These are phyloP conservation scores for Chrysolina oricalcia DNA, from an alignment of 2,888 invertebrate species.

Conservation along the genomic window DNA sequence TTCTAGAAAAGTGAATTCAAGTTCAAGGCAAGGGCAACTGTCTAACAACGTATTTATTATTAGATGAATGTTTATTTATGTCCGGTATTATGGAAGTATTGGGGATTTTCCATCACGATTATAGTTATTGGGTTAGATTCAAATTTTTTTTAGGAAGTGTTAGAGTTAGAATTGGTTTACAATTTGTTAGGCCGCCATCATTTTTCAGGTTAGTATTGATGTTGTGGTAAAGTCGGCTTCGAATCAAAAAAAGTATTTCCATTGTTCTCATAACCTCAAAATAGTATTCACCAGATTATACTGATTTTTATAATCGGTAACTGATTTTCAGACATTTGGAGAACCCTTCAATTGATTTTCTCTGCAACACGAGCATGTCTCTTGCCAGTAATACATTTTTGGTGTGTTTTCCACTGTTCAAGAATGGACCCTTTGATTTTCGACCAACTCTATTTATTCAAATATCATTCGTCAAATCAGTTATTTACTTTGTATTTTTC, in stretches of 20 bases:
- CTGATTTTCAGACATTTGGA: neutral
- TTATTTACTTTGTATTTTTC: no score
- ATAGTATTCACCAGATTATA: neutral
- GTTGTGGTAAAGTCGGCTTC: no score
- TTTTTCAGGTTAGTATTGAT: neutral
- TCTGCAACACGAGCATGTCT: constrained; percentile 24
- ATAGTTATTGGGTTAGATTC: constrained; percentile 20
- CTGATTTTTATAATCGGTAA: neutral
- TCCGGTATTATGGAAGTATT: constrained; percentile 31
- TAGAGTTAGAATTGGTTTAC: neutral
- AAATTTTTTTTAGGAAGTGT: neutral
- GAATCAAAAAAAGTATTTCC: neutral
- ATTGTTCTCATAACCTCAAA: neutral
- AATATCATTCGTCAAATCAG: no score
- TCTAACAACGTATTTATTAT: constrained; percentile 58
- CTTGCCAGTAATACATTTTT: neutral
- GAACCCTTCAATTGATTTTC: neutral
- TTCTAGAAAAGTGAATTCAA: constrained; percentile 66
- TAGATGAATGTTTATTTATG: constrained; percentile 59
- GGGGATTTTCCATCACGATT: constrained; percentile 45
- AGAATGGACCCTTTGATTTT: no score
- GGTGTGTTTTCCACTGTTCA: no score
- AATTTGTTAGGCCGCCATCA: neutral
- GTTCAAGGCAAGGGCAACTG: constrained; percentile 68
- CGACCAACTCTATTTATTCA: no score